Evolutionary conservation across 1,140 invertebrate genomes (phyloP), one percentile per base, ranked within the genome.

Genomic region (Nomia melanderi): DNA sequence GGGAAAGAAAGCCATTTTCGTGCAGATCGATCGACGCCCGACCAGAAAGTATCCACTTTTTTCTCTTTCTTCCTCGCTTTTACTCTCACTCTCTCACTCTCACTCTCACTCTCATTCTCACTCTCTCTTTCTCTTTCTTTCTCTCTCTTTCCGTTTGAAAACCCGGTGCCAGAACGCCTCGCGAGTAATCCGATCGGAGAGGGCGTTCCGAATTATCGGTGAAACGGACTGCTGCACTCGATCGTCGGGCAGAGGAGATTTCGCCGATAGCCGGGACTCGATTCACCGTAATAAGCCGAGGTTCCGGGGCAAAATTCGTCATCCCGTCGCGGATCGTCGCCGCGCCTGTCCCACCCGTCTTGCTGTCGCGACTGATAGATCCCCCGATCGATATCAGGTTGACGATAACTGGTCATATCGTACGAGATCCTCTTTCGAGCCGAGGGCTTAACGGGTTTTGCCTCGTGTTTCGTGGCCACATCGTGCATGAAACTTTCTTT

Each of bases 181-280:
- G 47, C 39, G 36, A 29, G 23, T 69, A 76, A 76, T 60, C 73
- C 64, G 54, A 76, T 59, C 33, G 47, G 27, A 31, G 53, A 66
- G 9, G 29, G 27, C 47, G 50, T n/a, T 44, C 14, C 64, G 65
- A 76, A 76, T 67, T 69, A 59, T 59, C 53, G 56, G 12, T 7
- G 25, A 12, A 44, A 41, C 36, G 57, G 41, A 63, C 41, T 12
- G 70, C 41, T 41, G 39, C 39, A 11, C 7, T 33, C 41, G 59
- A 73, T 62, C 44, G 41, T 3, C 50, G 31, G 6, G 8, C 12
- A n/a, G 50, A 53, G 63, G 50, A 53, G 63, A 75, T 60, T n/a
- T 25, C 56, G 17, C 7, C 23, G 66, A 70, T 70, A 60, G 27
- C 56, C 36, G 14, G n/a, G 29, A 70, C 14, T 41, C 33, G 44